Evolutionary conservation across 2,797 vertebrate species (phyloP).

Genomic region (Coilia nasus): DNA sequence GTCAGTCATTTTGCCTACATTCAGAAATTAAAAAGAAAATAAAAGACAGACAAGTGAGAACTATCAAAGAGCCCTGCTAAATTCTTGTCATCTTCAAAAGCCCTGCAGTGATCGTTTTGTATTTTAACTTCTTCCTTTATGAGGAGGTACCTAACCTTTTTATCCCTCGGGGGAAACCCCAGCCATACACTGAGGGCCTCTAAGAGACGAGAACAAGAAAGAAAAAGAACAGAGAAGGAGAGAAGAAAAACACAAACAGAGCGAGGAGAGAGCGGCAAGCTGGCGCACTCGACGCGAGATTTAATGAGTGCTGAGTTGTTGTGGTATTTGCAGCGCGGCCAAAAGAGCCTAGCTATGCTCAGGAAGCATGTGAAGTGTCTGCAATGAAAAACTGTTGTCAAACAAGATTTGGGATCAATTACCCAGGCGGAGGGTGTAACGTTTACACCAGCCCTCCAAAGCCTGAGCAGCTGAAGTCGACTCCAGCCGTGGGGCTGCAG

Average conservation of each 20-base stretch:
- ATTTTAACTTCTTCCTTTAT: not conserved
- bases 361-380: constrained; percentile 70
- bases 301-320: constrained; percentile 72
- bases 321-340: constrained; percentile 72
- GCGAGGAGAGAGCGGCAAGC: constrained; percentile 14
- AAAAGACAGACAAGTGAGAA: not conserved
- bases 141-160: constrained; percentile 24
- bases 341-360: constrained; percentile 71
- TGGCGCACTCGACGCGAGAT: constrained; percentile 51
- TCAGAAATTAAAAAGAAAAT: not conserved
- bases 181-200: constrained; percentile 13
- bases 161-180: constrained; percentile 1
- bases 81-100: not conserved
- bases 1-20: not conserved
- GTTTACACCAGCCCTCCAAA: constrained; percentile 51
- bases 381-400: constrained; percentile 73
- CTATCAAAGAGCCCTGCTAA: not conserved
- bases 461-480: constrained; percentile 38
- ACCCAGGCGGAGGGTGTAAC: constrained; percentile 70
- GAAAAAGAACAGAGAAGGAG: not conserved
- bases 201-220: constrained; percentile 3
- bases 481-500: constrained; percentile 39
- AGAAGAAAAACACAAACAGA: constrained; percentile 4
- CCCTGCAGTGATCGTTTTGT: not conserved
- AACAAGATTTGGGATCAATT: constrained; percentile 81